Conservation (phyloP, 2,888 invertebrate species). For the Drosophila nr. perissopoda region DNA sequence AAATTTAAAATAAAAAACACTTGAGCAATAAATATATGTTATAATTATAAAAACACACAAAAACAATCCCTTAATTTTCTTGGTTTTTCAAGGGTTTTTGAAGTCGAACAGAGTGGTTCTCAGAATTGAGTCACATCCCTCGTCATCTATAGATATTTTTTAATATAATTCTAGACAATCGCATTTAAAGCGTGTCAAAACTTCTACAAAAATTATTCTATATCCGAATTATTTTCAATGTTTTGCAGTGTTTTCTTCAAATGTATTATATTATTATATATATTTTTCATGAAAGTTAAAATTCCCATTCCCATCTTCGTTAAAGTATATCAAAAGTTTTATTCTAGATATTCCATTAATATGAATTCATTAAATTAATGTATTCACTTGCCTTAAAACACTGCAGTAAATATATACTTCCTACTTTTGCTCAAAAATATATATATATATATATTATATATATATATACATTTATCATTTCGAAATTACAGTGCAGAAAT, state of each 20-base stretch:
- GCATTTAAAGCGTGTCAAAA: not conserved
- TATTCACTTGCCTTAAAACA: not conserved
- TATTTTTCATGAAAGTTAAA: too few relatives aligned
- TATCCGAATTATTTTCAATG: not conserved
- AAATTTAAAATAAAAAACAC: not conserved
- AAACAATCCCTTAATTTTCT: not conserved
- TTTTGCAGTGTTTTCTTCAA: not conserved
- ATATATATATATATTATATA: too few relatives aligned
- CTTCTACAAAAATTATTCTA: not conserved
- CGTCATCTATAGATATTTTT: not conserved
- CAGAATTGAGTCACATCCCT: not conserved
- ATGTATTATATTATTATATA: not conserved
- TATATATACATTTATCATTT: not conserved
- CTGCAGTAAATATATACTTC: not conserved
- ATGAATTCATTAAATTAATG: not conserved
- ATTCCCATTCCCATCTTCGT: too few relatives aligned
- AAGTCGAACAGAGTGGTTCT: too few relatives aligned
- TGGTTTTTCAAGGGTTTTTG: too few relatives aligned
- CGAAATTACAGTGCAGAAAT: not conserved
- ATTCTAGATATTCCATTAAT: not conserved
- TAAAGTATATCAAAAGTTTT: not conserved
- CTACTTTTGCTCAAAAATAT: too few relatives aligned
- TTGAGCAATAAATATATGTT: not conserved
- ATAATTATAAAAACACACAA: not conserved
- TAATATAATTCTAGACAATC: not conserved